Base-by-base conservation (phyloP, 2,888 invertebrate genomes). In the Caenorhabditis sp. region DNA sequence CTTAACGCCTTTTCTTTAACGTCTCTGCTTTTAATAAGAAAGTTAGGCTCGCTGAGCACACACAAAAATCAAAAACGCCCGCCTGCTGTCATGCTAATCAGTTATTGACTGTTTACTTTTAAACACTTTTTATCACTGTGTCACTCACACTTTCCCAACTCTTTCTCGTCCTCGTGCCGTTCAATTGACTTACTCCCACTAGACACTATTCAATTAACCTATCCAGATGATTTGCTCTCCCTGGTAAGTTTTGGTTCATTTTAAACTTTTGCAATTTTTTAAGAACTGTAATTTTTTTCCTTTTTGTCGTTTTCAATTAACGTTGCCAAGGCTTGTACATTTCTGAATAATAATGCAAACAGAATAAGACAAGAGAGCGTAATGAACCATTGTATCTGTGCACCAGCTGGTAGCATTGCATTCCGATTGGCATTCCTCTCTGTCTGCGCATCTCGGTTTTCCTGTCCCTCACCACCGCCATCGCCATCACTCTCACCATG, bases 231-330 rank as follows among this genome's bases (percentile, higher is more conserved):
- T 28, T 20, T 74, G 74, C 28, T 67, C 51, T 37, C 74, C 74
- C 15, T 74, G 74, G 74, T 74, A 37, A 74, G 74, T 64, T 18
- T n/a, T 44, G n/a, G n/a, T n/a, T n/a, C n/a, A n/a, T n/a, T n/a
- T n/a, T n/a, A n/a, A n/a, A n/a, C n/a, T n/a, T n/a, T n/a, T n/a
- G n/a, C n/a, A n/a, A n/a, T n/a, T n/a, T n/a, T n/a, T n/a, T n/a
- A n/a, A n/a, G n/a, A n/a, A n/a, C n/a, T n/a, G n/a, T n/a, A n/a
- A n/a, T n/a, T n/a, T n/a, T n/a, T n/a, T n/a, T n/a, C n/a, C n/a
- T n/a, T n/a, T n/a, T n/a, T n/a, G n/a, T n/a, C n/a, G n/a, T n/a
- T n/a, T n/a, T n/a, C n/a, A n/a, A 32, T 32, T 18, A 51, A 18
- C 9, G 53, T 24, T 50, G n/a, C 51, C 9, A 22, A 32, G 22